These are phyloP conservation scores for Apis dorsata DNA, from an alignment of 1,140 invertebrate species.

Conservation along the genomic window DNA sequence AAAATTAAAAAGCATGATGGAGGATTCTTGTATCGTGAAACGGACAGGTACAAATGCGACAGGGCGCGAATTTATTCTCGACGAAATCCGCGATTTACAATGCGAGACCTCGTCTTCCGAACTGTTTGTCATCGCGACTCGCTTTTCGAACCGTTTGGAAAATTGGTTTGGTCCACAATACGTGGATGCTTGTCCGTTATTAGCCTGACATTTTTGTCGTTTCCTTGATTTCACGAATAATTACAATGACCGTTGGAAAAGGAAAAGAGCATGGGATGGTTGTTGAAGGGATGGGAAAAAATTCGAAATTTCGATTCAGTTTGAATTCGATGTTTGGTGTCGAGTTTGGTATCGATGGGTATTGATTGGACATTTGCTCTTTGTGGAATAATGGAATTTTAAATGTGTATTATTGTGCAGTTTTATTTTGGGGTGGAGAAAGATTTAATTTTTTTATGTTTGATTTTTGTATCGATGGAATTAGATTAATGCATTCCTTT, in stretches of 20 bases:
- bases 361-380: too few species aligned
- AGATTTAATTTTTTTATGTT: too few species aligned
- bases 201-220: not conserved
- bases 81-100: slow-evolving; percentile 44
- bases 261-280: not conserved
- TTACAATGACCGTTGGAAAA: not conserved
- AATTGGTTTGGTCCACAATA: slow-evolving; percentile 7
- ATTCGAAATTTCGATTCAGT: not conserved
- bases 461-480: too few species aligned
- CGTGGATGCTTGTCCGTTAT: not conserved
- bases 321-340: too few species aligned
- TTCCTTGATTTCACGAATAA: not conserved
- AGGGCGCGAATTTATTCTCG: slow-evolving; percentile 37
- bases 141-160: slow-evolving; percentile 6
- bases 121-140: slow-evolving; percentile 13
- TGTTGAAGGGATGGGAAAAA: not conserved
- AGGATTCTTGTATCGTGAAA: not conserved
- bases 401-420: too few species aligned
- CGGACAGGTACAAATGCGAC: slow-evolving; percentile 39
- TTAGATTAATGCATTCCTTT: too few species aligned
- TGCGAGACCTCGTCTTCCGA: slow-evolving; percentile 25
- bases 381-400: too few species aligned
- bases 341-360: too few species aligned
- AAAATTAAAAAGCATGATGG: slow-evolving; percentile 19
- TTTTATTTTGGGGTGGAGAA: too few species aligned